Percentiles rank a stretch among this genome's conserved stretches.
These are phyloP conservation scores for Psilopsiagon aymara DNA, from an alignment of 2,113 vertebrate genomes.

Conservation along the genomic window DNA sequence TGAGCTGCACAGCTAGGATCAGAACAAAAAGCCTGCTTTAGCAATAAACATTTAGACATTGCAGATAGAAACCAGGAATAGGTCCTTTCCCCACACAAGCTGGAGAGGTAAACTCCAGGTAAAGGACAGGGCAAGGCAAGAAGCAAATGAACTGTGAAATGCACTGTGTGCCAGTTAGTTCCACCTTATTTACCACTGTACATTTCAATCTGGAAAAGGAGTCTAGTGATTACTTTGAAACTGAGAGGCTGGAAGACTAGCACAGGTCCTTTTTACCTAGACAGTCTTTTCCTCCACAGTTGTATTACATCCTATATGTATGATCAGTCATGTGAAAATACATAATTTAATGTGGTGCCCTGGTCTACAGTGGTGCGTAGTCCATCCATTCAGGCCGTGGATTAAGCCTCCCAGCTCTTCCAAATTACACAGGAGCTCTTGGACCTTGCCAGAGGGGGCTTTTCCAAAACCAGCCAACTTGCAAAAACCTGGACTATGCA, in stretches of 20 bases:
- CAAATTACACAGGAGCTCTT: not conserved
- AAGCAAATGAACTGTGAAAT: slow-evolving; percentile 3
- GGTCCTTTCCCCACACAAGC: not conserved
- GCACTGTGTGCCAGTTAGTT: not conserved
- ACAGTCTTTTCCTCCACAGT: not conserved
- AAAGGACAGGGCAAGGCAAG: not conserved
- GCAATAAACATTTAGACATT: not conserved
- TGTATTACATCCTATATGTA: not conserved
- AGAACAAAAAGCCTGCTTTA: not conserved
- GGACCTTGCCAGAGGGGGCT: not conserved
- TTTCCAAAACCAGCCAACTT: not conserved
- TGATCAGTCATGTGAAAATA: not conserved
- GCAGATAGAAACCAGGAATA: not conserved
- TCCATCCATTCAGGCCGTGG: not conserved
- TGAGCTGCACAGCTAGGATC: not conserved
- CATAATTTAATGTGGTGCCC: not conserved
- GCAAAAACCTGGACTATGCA: not conserved
- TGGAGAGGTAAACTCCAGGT: not conserved
- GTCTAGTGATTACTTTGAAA: not conserved
- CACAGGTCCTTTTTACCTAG: not conserved
- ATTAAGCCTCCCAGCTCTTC: not conserved
- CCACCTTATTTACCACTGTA: not conserved
- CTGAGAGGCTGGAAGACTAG: not conserved
- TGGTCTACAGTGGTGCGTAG: not conserved
- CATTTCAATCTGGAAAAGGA: not conserved